A percentile compares a stretch with the other conserved stretches of the same genome.
phyloP scores from a whole-genome alignment of 2,797 vertebrate genomes.

The Chiroxiphia lanceolata region DNA sequence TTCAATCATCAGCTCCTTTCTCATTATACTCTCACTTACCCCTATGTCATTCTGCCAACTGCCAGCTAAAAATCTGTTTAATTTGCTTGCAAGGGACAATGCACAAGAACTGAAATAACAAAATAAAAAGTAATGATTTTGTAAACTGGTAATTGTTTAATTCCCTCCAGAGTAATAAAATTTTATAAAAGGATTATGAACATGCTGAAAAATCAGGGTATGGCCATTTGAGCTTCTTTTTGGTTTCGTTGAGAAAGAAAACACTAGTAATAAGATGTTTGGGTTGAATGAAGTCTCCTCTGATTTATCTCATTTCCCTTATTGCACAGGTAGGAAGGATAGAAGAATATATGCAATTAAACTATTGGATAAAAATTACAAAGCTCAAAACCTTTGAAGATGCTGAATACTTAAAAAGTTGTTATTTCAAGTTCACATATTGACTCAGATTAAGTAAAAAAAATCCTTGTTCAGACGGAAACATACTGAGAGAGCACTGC shows the following conservation, averaged over 20 bases:
- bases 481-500: background rate
- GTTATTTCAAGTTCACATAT: background rate
- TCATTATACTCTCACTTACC: background rate
- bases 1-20: background rate
- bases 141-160: slow-evolving; percentile 17
- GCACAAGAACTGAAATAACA: background rate
- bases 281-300: background rate
- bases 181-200: background rate
- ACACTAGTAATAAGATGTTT: background rate
- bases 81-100: slow-evolving; percentile 9
- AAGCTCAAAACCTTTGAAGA: background rate
- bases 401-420: background rate
- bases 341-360: background rate
- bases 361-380: background rate
- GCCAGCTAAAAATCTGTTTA: slow-evolving; percentile 14
- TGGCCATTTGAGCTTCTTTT: background rate
- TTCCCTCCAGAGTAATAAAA: background rate
- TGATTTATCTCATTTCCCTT: background rate
- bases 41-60: background rate
- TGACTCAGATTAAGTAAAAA: background rate
- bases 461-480: background rate
- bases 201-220: background rate
- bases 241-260: background rate
- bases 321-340: background rate
- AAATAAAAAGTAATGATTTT: slow-evolving; percentile 29